Base-by-base conservation (phyloP, 2,888 invertebrate species). In the Mechanitis mazaeus region DNA sequence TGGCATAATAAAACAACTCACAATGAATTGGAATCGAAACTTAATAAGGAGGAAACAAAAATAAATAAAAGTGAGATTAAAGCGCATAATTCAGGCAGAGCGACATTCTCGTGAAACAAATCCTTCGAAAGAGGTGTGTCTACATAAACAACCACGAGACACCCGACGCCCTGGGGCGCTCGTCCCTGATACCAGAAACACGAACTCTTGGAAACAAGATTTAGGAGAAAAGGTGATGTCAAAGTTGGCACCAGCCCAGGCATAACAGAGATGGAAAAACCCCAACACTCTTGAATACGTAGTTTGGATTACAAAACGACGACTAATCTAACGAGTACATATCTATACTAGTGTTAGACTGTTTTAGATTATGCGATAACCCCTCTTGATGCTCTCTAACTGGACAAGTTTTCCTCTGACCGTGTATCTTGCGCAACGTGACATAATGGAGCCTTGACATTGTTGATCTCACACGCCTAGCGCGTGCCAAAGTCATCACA, bases 401-500 rank as follows among this genome's bases (percentile, higher is more conserved):
- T 56, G 56, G 38, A 50, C 61, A 67, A 67, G 60, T 67, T 71
- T 67, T 68, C 67, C 65, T 69, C 67, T 60, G 53, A 53, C 47
- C 47, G 47, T 35, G 55, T 33, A 33, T 63, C 54, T 84, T 84
- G 72, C 78, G 75, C 75, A 84, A 81, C 65, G 70, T 78, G 75
- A 77, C 79, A 80, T 79, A 83, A 80, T 73, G 71, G 60, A 71
- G 71, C 84, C 87, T 86, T 87, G 86, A 85, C 85, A 85, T 85
- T 87, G 85, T 83, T 86, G 80, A 81, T 81, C 77, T 82, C 81
- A 81, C 75, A 75, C 75, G 65, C 64, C 66, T 70, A 69, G 73
- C 73, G 71, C 73, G 76, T 79, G 83, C 80, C 81, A 81, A 77
- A 78, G 79, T 65, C 75, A 69, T 68, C 68, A 68, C 69, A 74